Percentiles rank a stretch among this genome's conserved stretches.
These are phyloP conservation scores for Notothenia rossii DNA, from an alignment of 2,113 vertebrate species.

Conservation along the genomic window DNA sequence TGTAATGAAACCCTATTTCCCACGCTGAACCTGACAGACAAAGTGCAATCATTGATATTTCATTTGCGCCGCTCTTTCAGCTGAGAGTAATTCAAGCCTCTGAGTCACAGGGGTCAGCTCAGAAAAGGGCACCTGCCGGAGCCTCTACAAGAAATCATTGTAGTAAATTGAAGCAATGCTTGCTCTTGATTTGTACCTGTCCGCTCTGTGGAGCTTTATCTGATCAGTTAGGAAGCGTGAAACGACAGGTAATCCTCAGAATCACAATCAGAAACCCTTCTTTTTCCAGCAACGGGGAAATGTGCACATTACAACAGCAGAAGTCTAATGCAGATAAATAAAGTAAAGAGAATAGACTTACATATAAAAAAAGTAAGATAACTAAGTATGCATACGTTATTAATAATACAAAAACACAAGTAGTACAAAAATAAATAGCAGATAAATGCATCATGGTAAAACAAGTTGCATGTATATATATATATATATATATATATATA, in stretches of 20 bases:
- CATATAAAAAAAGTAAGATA: too few species aligned
- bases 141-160: slow-evolving; percentile 10
- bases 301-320: too few species aligned
- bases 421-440: too few species aligned
- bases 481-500: too few species aligned
- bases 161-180: slow-evolving; percentile 31
- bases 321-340: too few species aligned
- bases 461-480: too few species aligned
- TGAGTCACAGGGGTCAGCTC: slow-evolving; percentile 31
- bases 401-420: too few species aligned
- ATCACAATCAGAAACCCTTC: too few species aligned
- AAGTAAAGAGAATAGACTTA: too few species aligned
- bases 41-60: slow-evolving; percentile 61
- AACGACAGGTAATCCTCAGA: slow-evolving; percentile 9
- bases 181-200: slow-evolving; percentile 21
- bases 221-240: slow-evolving; percentile 19
- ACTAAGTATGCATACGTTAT: too few species aligned
- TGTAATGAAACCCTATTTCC: slow-evolving; percentile 41
- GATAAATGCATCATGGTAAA: too few species aligned
- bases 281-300: too few species aligned
- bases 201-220: slow-evolving; percentile 11
- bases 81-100: slow-evolving; percentile 28
- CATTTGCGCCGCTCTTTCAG: slow-evolving; percentile 33
- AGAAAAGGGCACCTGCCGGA: slow-evolving; percentile 46
- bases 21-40: slow-evolving; percentile 35